phyloP scores from a whole-genome alignment of 2,113 vertebrate genomes.

The Ardeotis arabs region DNA sequence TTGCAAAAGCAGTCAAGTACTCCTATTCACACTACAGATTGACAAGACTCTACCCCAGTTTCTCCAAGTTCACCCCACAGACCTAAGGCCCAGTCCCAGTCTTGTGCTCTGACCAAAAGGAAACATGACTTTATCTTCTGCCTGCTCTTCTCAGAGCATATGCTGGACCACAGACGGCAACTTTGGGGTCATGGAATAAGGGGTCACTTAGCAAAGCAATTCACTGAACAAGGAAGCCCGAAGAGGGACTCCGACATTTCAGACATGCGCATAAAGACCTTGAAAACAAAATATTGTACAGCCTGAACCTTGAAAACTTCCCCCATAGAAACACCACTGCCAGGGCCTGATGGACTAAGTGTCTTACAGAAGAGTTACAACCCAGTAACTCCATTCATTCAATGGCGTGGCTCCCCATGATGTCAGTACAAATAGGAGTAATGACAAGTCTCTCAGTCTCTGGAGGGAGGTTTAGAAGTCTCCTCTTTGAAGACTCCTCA shows the following conservation, averaged over 20 bases:
- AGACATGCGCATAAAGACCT: background rate
- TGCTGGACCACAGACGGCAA: background rate
- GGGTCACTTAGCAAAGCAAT: background rate
- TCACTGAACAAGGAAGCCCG: background rate
- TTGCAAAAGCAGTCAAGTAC: background rate
- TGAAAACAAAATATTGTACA: background rate
- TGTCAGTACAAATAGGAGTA: background rate
- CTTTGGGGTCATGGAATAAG: fast-evolving
- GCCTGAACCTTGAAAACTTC: background rate
- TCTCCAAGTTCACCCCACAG: background rate
- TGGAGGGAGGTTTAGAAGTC: background rate
- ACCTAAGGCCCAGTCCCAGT: background rate
- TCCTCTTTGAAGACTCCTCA: background rate
- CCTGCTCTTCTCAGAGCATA: background rate
- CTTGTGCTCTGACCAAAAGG: background rate
- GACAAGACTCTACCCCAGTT: background rate
- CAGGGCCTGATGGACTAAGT: background rate
- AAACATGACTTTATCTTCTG: background rate
- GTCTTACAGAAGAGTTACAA: background rate
- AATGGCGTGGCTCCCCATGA: background rate
- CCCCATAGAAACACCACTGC: background rate
- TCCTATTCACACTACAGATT: background rate
- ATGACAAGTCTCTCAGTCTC: background rate
- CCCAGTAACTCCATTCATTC: background rate
- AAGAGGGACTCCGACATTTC: background rate